phyloP scores from a whole-genome alignment of 1,140 invertebrate species.

The Tetragnatha versicolor region DNA sequence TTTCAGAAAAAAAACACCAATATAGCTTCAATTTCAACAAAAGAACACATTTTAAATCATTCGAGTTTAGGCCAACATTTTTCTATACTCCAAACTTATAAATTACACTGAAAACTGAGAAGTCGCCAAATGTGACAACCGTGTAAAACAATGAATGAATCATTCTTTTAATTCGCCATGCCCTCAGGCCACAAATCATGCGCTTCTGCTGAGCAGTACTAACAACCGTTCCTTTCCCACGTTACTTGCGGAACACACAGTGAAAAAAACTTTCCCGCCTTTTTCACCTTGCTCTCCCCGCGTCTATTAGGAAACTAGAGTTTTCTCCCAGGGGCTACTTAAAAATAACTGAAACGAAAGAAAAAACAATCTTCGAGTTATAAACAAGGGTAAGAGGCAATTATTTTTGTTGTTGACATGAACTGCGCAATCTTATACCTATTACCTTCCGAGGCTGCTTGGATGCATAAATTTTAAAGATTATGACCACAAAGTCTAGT shows the following conservation, averaged over 20 bases:
- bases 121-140: conserved; percentile 25
- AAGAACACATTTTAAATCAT: not conserved
- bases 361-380: too few species aligned
- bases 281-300: not conserved
- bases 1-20: not conserved
- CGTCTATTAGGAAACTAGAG: too few species aligned
- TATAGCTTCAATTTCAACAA: not conserved
- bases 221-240: not conserved
- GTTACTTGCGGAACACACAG: not conserved
- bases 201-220: too few species aligned
- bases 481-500: too few species aligned
- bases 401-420: too few species aligned
- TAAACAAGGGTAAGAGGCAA: too few species aligned
- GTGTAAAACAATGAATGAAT: not conserved
- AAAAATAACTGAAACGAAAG: too few species aligned
- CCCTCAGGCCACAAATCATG: not conserved
- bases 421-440: too few species aligned
- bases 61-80: not conserved
- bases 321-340: too few species aligned
- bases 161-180: not conserved
- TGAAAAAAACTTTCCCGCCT: not conserved
- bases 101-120: not conserved
- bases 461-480: too few species aligned
- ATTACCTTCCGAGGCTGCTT: too few species aligned
- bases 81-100: not conserved